A percentile compares a stretch with the other conserved stretches of the same genome.
phyloP scores from a whole-genome alignment of 2,797 vertebrate genomes.

The Pseudochirops corinnae region DNA sequence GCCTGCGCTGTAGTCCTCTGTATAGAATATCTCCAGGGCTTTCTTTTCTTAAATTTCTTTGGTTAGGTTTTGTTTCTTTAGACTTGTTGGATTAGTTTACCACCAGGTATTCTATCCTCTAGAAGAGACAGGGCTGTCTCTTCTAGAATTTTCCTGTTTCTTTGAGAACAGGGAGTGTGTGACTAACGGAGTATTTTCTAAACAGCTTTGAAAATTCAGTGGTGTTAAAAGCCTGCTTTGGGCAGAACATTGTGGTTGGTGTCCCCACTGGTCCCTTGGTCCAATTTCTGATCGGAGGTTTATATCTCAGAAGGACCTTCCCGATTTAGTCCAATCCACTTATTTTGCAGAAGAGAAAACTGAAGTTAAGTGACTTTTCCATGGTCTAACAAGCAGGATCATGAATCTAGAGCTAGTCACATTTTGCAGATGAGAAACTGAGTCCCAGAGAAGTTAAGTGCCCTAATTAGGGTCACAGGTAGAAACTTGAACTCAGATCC shows the following conservation, averaged over 20 bases:
- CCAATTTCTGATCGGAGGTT: not conserved
- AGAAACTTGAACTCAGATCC: not conserved
- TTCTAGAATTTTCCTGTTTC: not conserved
- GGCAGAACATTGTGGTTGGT: not conserved
- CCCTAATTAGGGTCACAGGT: not conserved
- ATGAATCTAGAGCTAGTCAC: not conserved
- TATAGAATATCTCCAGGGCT: accelerated
- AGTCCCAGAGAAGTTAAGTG: not conserved
- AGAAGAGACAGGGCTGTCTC: not conserved
- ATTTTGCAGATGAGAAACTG: not conserved
- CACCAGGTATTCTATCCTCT: not conserved
- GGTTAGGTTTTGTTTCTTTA: not conserved
- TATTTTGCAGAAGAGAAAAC: not conserved
- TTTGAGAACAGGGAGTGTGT: not conserved
- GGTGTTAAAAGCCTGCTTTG: not conserved
- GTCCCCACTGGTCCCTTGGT: not conserved
- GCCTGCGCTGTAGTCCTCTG: not conserved
- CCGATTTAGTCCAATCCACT: not conserved
- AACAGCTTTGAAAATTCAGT: not conserved
- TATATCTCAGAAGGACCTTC: not conserved
- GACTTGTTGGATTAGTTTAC: not conserved
- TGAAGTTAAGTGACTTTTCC: not conserved
- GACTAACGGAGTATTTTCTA: not conserved
- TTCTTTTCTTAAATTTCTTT: not conserved
- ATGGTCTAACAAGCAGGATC: not conserved